Base-by-base conservation (phyloP, 1,140 invertebrate genomes). In the Ceratitis capitata region DNA sequence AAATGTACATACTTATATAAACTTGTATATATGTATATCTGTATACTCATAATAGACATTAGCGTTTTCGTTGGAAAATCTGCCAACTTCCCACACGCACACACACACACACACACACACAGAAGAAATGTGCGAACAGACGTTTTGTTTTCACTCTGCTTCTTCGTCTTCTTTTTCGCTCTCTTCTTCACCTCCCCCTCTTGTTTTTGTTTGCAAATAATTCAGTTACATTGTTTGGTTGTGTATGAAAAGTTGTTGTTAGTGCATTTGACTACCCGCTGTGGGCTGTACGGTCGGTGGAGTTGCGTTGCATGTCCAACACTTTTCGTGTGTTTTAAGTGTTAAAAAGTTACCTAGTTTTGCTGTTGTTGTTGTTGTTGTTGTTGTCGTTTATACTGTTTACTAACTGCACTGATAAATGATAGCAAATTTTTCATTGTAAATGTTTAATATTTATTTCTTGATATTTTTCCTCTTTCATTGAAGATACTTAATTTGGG, bases 31-130 rank as follows among this genome's bases (percentile, higher is more conserved):
- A n/a, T n/a, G n/a, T n/a, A n/a, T n/a, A n/a, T n/a, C n/a, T n/a
- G n/a, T n/a, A n/a, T n/a, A n/a, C n/a, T n/a, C n/a, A n/a, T n/a
- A n/a, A n/a, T n/a, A n/a, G 3, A 64, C 14, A 10, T 26, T 35
- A 7, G 23, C 23, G 35, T 35, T 69, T 1, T 10, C 2, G 12
- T 61, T 69, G 35, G 39, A 78, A 78, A 19, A 45, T n/a, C 69
- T 16, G 39, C 69, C 7, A 78, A 78, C 69, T 78, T 78, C 69
- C 69, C 42, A 78, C 69, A 78, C 39, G 26, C n/a, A 56, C n/a
- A n/a, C n/a, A n/a, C n/a, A n/a, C n/a, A n/a, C n/a, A n/a, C n/a
- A n/a, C n/a, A n/a, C n/a, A n/a, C n/a, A n/a, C n/a, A n/a, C n/a
- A n/a, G n/a, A n/a, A n/a, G n/a, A 23, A 9, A 42, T 26, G 39